Evolutionary conservation across 2,797 vertebrate species (phyloP).

Genomic region (Myotis vivesi): DNA sequence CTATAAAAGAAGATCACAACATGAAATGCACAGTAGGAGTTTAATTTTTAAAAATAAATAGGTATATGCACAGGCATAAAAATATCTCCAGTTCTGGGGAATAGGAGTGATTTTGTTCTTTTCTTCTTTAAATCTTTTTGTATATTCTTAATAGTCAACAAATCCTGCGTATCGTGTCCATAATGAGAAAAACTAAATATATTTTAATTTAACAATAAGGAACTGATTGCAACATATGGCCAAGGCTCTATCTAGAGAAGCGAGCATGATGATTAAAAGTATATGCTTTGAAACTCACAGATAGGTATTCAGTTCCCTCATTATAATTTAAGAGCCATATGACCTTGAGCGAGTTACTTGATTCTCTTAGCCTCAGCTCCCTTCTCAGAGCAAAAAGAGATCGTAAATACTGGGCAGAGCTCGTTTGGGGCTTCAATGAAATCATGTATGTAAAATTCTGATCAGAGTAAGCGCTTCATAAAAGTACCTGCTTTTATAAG

Average conservation of each 20-base stretch:
- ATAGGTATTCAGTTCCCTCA: conserved; percentile 55
- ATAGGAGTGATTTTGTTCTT: conserved; percentile 39
- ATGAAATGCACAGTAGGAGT: neutral
- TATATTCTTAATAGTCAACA: conserved; percentile 57
- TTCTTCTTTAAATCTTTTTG: conserved; percentile 18
- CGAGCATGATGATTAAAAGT: conserved; percentile 7
- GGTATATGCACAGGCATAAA: neutral
- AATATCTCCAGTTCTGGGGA: neutral
- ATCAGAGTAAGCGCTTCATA: conserved; percentile 40
- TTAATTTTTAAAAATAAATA: neutral
- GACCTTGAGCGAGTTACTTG: conserved; percentile 58
- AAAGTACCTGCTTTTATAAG: conserved; percentile 48
- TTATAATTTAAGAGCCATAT: conserved; percentile 45
- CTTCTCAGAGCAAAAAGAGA: conserved; percentile 32
- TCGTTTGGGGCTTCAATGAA: conserved; percentile 51
- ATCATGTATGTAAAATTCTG: conserved; percentile 57
- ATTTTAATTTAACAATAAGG: conserved; percentile 73
- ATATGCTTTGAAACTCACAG: conserved; percentile 55
- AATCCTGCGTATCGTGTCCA: conserved; percentile 14
- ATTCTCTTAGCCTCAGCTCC: conserved; percentile 37
- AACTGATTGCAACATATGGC: conserved; percentile 66
- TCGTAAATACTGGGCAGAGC: neutral
- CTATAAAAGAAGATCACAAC: neutral
- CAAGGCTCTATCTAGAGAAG: conserved; percentile 34
- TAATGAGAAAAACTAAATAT: conserved; percentile 63